phyloP scores from a whole-genome alignment of 2,888 invertebrate genomes.

The Cecidostiba fungosa region DNA sequence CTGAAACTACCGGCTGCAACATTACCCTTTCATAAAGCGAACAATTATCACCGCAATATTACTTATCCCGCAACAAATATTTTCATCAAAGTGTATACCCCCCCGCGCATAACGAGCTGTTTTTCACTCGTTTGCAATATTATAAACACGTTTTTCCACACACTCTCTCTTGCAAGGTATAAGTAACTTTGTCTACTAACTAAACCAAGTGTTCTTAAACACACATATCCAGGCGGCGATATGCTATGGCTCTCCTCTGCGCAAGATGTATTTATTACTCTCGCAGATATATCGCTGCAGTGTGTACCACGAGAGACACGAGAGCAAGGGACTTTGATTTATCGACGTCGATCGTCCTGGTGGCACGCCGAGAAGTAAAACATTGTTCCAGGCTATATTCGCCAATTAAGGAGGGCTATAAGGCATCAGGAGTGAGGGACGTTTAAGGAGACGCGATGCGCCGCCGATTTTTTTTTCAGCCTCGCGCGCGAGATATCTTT shows the following conservation, averaged over 20 bases:
- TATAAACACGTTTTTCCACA: not conserved
- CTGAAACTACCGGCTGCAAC: not conserved
- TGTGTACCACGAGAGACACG: no score
- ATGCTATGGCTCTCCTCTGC: not conserved
- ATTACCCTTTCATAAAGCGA: not conserved
- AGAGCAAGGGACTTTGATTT: no score
- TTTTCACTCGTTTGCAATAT: not conserved
- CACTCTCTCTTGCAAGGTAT: not conserved
- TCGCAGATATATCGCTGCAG: not conserved
- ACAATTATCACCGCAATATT: not conserved
- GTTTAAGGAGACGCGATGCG: conserved; percentile 16
- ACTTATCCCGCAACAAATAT: not conserved
- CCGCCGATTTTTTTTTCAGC: not conserved
- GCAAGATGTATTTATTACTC: conserved; percentile 54
- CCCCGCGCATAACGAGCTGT: not conserved
- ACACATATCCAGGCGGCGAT: not conserved
- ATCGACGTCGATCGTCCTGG: conserved; percentile 47
- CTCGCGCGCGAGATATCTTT: not conserved
- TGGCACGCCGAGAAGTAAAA: conserved; percentile 20
- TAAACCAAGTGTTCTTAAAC: not conserved
- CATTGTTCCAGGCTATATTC: conserved; percentile 47
- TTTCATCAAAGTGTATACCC: not conserved
- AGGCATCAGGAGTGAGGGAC: not conserved
- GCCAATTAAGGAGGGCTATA: conserved; percentile 48
- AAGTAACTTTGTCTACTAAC: not conserved